Percentiles rank a stretch among this genome's conserved stretches.
phyloP scores from a whole-genome alignment of 2,113 vertebrate genomes.

The Lamprotornis superbus region DNA sequence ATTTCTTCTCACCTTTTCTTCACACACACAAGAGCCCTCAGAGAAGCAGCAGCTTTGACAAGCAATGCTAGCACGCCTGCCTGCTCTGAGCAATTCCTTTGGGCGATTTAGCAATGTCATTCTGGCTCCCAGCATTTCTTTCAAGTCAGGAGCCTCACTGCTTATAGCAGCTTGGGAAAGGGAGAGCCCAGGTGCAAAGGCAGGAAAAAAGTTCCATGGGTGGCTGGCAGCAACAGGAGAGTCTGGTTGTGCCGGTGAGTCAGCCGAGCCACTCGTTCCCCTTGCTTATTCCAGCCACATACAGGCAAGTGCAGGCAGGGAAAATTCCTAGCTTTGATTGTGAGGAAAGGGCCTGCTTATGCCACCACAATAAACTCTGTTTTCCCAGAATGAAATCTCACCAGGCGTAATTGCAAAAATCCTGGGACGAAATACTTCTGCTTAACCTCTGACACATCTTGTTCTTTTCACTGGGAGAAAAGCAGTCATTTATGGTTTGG shows the following conservation, averaged over 20 bases:
- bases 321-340: background rate
- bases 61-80: background rate
- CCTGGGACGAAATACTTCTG: background rate
- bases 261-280: background rate
- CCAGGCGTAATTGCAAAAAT: background rate
- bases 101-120: background rate
- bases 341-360: background rate
- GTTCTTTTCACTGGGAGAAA: background rate
- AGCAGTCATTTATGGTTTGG: background rate
- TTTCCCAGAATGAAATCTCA: background rate
- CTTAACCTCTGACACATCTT: background rate
- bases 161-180: background rate
- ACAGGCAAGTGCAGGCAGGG: constrained; percentile 6
- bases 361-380: background rate
- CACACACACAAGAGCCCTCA: background rate
- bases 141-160: background rate
- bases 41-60: background rate
- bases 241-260: background rate
- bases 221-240: background rate
- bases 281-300: background rate
- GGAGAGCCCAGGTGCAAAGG: background rate
- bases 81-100: background rate
- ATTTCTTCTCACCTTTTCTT: background rate
- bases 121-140: background rate
- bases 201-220: background rate